Conservation (phyloP, 1,140 invertebrate species). For the Cydia amplana region DNA sequence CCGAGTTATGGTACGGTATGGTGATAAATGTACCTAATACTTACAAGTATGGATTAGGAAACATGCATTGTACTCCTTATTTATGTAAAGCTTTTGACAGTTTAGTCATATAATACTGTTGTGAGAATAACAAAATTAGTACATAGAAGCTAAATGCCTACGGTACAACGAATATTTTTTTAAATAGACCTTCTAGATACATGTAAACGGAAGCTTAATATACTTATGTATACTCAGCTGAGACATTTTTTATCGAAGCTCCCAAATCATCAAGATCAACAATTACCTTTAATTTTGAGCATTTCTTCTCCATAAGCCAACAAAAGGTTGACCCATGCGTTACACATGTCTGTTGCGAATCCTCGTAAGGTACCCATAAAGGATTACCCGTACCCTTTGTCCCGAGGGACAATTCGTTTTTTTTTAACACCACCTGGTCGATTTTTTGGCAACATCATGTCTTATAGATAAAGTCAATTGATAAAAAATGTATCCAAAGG, state of each 20-base stretch:
- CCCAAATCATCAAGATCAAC: conserved; percentile 43
- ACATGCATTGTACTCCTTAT: too few relatives aligned
- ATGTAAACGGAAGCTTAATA: not conserved
- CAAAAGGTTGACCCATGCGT: conserved; percentile 57
- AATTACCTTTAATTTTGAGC: conserved; percentile 45
- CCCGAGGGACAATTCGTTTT: conserved; percentile 49
- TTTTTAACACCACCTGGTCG: conserved; percentile 62
- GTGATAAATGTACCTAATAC: too few relatives aligned
- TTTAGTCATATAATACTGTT: too few relatives aligned
- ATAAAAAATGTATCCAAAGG: conserved; percentile 52
- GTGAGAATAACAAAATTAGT: too few relatives aligned
- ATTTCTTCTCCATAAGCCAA: conserved; percentile 36
- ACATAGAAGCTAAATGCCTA: too few relatives aligned
- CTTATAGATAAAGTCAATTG: conserved; percentile 53
- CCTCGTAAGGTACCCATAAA: conserved; percentile 58
- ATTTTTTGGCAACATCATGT: conserved; percentile 62
- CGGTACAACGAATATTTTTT: not conserved
- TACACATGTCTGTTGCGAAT: conserved; percentile 62
- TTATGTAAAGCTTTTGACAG: too few relatives aligned
- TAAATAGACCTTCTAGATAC: not conserved
- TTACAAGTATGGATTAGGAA: too few relatives aligned
- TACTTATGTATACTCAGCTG: conserved; percentile 20
- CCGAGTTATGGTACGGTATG: too few relatives aligned
- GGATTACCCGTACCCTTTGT: conserved; percentile 62
- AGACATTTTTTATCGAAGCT: conserved; percentile 26